phyloP scores from a whole-genome alignment of 2,797 vertebrate species.

The Danio tinwini region DNA sequence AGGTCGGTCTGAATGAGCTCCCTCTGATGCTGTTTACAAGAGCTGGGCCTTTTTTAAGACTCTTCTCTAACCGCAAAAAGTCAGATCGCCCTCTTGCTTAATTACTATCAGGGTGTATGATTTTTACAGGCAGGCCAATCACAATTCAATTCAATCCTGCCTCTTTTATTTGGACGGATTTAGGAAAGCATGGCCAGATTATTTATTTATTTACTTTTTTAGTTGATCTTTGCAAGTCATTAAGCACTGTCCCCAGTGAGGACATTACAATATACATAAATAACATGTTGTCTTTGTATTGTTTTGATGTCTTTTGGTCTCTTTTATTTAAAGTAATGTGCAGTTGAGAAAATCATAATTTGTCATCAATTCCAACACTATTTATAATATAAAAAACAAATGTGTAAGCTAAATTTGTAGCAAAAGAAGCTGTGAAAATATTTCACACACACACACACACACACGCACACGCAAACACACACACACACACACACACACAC shows the following conservation, averaged over 20 bases:
- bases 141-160: conserved; percentile 52
- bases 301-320: neutral
- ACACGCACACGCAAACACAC: no score
- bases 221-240: neutral
- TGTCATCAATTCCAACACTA: neutral
- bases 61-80: conserved; percentile 56
- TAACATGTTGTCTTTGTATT: neutral
- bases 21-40: conserved; percentile 73
- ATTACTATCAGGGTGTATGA: conserved; percentile 64
- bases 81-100: conserved; percentile 62
- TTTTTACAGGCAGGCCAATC: conserved; percentile 56
- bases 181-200: conserved; percentile 3
- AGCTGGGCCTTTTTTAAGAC: conserved; percentile 61
- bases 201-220: neutral
- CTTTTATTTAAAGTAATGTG: neutral
- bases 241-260: neutral
- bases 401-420: neutral
- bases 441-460: no score
- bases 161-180: conserved; percentile 22
- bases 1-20: conserved; percentile 70
- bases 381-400: neutral
- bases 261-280: no score
- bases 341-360: neutral
- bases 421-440: neutral
- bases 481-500: no score